Percentiles rank a stretch among this genome's conserved stretches.
phyloP scores from a whole-genome alignment of 1,140 invertebrate genomes.

The Druon quercuslanigerum region DNA sequence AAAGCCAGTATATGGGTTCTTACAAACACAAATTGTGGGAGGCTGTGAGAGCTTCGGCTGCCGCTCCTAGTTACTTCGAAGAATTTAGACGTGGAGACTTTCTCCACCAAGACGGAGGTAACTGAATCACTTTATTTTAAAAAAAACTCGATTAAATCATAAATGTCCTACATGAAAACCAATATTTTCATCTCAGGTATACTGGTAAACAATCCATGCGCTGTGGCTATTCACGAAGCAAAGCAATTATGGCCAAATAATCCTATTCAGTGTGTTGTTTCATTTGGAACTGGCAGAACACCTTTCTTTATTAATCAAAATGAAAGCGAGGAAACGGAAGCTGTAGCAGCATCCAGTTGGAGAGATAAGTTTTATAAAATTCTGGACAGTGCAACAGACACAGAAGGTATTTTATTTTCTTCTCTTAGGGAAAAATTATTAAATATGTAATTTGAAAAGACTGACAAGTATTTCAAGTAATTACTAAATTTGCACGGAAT shows the following conservation, averaged over 20 bases:
- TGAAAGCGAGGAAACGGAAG: conserved; percentile 62
- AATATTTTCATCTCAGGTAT: conserved; percentile 84
- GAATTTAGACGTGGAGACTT: conserved; percentile 86
- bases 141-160: conserved; percentile 31
- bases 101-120: conserved; percentile 85
- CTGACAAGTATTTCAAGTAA: too few species aligned
- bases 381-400: conserved; percentile 93
- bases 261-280: conserved; percentile 89
- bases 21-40: conserved; percentile 88
- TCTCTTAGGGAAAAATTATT: background rate
- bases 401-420: conserved; percentile 80
- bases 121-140: conserved; percentile 12
- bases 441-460: too few species aligned
- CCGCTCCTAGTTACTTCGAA: conserved; percentile 95
- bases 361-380: conserved; percentile 90
- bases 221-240: conserved; percentile 92
- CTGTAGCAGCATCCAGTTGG: conserved; percentile 78
- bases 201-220: conserved; percentile 93
- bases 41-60: conserved; percentile 91
- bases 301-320: conserved; percentile 70
- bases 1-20: conserved; percentile 88
- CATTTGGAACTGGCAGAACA: conserved; percentile 88
- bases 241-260: conserved; percentile 89
- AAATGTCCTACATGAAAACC: conserved; percentile 8
- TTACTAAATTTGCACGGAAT: too few species aligned